phyloP scores from a whole-genome alignment of 2,888 invertebrate species.

The Iselma pallidipennis region DNA sequence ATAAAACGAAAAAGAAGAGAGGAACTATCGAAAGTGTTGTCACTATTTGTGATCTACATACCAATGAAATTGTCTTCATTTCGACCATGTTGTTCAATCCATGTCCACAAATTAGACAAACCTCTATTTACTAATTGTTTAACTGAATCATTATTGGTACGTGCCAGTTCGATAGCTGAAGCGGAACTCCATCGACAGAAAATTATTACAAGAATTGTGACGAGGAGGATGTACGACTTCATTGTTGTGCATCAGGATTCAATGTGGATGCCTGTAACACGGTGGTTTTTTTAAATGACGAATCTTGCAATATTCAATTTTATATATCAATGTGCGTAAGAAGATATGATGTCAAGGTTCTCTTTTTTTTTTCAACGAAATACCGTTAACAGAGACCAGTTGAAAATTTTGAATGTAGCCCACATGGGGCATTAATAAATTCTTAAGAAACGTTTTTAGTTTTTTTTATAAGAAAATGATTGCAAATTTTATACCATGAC shows the following conservation, averaged over 20 bases:
- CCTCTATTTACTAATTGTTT: slow-evolving; percentile 13
- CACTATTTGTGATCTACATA: slow-evolving; percentile 5
- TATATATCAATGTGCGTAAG: background rate
- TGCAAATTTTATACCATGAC: too few species aligned
- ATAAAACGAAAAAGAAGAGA: background rate
- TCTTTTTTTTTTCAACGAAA: background rate
- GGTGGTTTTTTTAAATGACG: background rate
- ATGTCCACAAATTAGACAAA: slow-evolving; percentile 14
- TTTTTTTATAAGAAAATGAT: too few species aligned
- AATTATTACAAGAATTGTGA: slow-evolving; percentile 11
- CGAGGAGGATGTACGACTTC: slow-evolving; percentile 14
- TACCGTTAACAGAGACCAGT: background rate
- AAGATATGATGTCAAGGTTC: background rate
- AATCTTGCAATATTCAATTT: too few species aligned
- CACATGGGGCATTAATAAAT: too few species aligned
- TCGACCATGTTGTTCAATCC: slow-evolving; percentile 18
- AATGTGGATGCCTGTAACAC: background rate
- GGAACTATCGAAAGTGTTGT: slow-evolving; percentile 3
- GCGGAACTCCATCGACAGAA: slow-evolving; percentile 20
- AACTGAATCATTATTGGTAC: slow-evolving; percentile 6
- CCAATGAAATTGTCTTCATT: slow-evolving; percentile 25
- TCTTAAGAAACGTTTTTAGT: too few species aligned
- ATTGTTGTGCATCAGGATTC: slow-evolving; percentile 1
- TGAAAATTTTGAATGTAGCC: background rate
- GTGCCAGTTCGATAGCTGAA: slow-evolving; percentile 5